Base-by-base conservation (phyloP, 2,797 vertebrate genomes). In the Xerus rutilus region DNA sequence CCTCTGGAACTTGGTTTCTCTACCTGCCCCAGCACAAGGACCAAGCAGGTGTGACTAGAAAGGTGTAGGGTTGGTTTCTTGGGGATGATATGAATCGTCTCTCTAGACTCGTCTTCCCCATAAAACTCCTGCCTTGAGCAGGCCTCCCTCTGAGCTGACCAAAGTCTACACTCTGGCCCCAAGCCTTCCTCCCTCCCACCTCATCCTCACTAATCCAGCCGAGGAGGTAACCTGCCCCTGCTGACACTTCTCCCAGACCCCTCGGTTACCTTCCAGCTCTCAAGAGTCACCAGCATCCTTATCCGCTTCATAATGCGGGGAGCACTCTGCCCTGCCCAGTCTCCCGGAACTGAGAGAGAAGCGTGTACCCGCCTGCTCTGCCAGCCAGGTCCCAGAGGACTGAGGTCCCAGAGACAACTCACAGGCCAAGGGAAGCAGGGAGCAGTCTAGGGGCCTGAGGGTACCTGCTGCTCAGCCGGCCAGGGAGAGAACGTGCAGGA, bases 241-340 rank as follows among this genome's bases (percentile, higher is more conserved):
- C 39, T 0, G 2, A 82, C 14, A 10, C 15, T 39, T 65, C 47
- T 57, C 72, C 39, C 25, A 23, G 23, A 7, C 59, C 65, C 57
- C 47, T 49, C 45, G 8, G 2, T 96, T 97, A 98, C 98, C 97
- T 98, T 98, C 93, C 86, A 95, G n/a, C 28, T 95, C 72, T 91
- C 95, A 18, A 72, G 79, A 52, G 69, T 69, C 0, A 32, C 86
- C 77, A 91, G 54, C 87, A 96, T 39, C 70, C 64, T 97, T 89
- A 89, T 98, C 83, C 25, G 94, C 70, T 69, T 97, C 86, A 97
- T 72, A 10, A 62, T 1, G 49, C 47, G 17, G 83, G 69, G 77
- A 23, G 77, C 9, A 1, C 43, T 65, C 8, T 1, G 86, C 57
- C 39, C 59, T 62, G 35, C 77, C 64, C 88, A 0, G 86, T 78